Conservation (phyloP, 1,140 invertebrate species). For the Aethina tumida region DNA sequence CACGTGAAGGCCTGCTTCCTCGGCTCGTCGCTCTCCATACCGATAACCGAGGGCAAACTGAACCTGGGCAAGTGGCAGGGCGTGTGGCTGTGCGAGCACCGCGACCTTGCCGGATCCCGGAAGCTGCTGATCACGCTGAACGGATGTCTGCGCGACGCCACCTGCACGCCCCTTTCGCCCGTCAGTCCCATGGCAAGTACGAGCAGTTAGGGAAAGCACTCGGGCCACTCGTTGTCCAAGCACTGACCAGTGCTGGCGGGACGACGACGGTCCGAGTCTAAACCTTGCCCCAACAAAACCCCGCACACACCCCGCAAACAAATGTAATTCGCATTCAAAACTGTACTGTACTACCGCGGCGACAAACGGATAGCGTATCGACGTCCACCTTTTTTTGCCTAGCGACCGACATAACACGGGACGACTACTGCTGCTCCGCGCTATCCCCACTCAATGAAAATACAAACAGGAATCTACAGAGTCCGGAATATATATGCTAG, state of each 20-base stretch:
- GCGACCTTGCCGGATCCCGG: constrained; percentile 86
- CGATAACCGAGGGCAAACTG: constrained; percentile 89
- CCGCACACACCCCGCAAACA: not conserved
- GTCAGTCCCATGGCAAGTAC: constrained; percentile 77
- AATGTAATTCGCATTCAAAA: not conserved
- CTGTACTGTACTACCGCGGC: too few species aligned
- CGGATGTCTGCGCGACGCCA: constrained; percentile 73
- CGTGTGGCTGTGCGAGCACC: constrained; percentile 95
- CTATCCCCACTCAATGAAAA: too few species aligned
- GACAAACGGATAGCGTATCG: not conserved
- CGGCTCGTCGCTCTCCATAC: constrained; percentile 89
- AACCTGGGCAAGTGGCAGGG: constrained; percentile 96
- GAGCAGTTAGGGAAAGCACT: constrained; percentile 70
- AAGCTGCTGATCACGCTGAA: constrained; percentile 87
- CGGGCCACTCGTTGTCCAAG: constrained; percentile 36
- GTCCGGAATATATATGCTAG: constrained; percentile 10
- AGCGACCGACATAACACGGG: too few species aligned
- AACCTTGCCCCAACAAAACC: constrained; percentile 1
- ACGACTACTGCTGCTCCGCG: too few species aligned
- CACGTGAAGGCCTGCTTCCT: constrained; percentile 95
- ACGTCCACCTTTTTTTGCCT: too few species aligned
- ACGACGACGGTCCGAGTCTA: not conserved
- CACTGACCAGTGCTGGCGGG: constrained; percentile 34
- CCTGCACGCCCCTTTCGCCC: constrained; percentile 71
- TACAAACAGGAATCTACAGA: constrained; percentile 8